phyloP scores from a whole-genome alignment of 2,113 vertebrate species.

The Oreocharis arfaki region DNA sequence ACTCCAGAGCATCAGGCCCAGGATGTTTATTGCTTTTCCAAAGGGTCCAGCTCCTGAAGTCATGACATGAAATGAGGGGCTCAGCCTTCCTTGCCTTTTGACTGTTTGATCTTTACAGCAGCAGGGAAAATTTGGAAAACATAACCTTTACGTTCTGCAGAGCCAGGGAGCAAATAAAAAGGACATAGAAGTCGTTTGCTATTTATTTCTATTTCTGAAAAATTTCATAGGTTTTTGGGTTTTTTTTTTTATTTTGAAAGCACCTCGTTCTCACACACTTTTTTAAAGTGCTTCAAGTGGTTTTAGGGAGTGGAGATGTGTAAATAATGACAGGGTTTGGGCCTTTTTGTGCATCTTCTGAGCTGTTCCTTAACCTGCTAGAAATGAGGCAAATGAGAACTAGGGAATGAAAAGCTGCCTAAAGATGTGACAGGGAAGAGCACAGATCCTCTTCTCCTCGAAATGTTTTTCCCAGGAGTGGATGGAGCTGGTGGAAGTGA shows the following conservation, averaged over 20 bases:
- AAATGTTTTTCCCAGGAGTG: neutral
- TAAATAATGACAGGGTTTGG: neutral
- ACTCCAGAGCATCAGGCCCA: neutral
- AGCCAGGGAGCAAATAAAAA: constrained; percentile 10
- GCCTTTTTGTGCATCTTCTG: neutral
- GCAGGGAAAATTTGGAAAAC: neutral
- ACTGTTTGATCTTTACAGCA: neutral
- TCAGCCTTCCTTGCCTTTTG: neutral
- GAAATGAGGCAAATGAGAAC: neutral
- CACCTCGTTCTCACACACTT: neutral
- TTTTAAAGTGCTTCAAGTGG: neutral
- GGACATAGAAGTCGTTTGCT: neutral
- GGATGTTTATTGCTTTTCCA: neutral
- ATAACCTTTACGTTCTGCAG: constrained; percentile 3
- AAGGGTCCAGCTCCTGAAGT: neutral
- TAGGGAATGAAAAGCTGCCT: neutral
- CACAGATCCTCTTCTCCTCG: neutral
- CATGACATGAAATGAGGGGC: neutral
- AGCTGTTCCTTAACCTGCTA: neutral
- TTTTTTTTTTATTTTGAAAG: neutral
- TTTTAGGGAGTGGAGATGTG: neutral
- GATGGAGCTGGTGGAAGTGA: neutral
- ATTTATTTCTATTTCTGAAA: constrained; percentile 14
- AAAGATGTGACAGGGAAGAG: neutral
- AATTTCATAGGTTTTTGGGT: neutral